Percentiles rank a stretch among this genome's conserved stretches.
Conservation (phyloP, 2,113 vertebrate species). For the Corvus moneduloides region DNA sequence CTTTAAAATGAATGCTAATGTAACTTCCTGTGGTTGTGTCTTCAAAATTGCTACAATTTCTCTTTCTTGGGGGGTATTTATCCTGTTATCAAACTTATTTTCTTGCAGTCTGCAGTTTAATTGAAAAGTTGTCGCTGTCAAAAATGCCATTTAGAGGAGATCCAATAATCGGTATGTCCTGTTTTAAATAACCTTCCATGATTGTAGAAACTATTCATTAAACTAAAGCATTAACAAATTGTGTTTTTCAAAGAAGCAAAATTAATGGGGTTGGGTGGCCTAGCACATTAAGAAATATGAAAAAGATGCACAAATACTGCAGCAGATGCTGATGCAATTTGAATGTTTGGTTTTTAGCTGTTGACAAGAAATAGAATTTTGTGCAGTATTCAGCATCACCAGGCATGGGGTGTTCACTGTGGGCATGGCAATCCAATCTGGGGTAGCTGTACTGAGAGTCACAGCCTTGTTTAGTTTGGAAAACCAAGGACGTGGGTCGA, state of each 20-base stretch:
- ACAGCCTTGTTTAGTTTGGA: background rate
- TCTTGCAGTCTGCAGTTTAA: slow-evolving; percentile 84
- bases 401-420: background rate
- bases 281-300: background rate
- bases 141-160: slow-evolving; percentile 87
- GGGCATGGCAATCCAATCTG: background rate
- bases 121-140: slow-evolving; percentile 90
- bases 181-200: background rate
- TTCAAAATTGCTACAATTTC: background rate
- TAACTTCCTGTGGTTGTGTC: background rate
- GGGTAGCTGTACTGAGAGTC: background rate
- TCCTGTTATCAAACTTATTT: background rate
- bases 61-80: background rate
- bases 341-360: background rate
- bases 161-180: slow-evolving; percentile 78
- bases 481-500: background rate
- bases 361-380: background rate
- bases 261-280: background rate
- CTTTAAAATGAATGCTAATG: background rate
- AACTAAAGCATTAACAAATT: background rate
- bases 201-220: background rate
- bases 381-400: background rate
- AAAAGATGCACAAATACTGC: background rate
- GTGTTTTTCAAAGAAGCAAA: background rate
- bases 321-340: background rate